A percentile compares a stretch with the other conserved stretches of the same genome.
phyloP scores from a whole-genome alignment of 2,888 invertebrate species.

The Crocallis elinguaria region DNA sequence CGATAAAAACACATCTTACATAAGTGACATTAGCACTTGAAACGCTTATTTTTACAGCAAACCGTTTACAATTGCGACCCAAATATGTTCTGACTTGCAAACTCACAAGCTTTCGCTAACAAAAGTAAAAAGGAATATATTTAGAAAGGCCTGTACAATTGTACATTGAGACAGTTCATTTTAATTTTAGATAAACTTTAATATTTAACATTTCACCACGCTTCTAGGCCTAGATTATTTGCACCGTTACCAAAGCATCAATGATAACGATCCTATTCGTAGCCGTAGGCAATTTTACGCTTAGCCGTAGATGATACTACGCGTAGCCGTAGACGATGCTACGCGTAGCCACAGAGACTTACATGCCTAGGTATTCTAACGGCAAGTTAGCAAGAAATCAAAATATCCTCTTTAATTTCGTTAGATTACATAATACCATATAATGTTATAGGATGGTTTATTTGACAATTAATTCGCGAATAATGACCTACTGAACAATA shows the following conservation, averaged over 20 bases:
- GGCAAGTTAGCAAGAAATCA: too few species aligned
- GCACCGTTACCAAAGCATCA: too few species aligned
- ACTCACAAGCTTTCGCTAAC: constrained; percentile 5
- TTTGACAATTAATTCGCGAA: too few species aligned
- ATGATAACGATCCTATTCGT: background rate
- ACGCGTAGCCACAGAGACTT: background rate
- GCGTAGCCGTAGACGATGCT: background rate
- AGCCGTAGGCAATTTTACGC: background rate
- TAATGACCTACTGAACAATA: too few species aligned
- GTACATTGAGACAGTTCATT: too few species aligned
- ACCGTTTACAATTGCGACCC: constrained; percentile 4
- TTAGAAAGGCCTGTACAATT: background rate
- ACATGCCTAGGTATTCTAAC: constrained; percentile 3
- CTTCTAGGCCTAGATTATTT: too few species aligned
- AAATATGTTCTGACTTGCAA: constrained; percentile 2
- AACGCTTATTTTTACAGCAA: constrained; percentile 6
- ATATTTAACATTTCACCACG: too few species aligned
- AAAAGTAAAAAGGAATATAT: background rate
- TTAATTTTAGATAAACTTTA: too few species aligned
- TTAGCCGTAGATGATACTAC: background rate
- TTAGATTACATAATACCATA: too few species aligned
- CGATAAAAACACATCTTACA: background rate
- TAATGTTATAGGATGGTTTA: too few species aligned
- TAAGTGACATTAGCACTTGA: background rate
- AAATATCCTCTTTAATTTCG: too few species aligned